Percentiles rank a stretch among this genome's conserved stretches.
Conservation (phyloP, 2,797 vertebrate genomes). For the Cyprinodon diabolis region DNA sequence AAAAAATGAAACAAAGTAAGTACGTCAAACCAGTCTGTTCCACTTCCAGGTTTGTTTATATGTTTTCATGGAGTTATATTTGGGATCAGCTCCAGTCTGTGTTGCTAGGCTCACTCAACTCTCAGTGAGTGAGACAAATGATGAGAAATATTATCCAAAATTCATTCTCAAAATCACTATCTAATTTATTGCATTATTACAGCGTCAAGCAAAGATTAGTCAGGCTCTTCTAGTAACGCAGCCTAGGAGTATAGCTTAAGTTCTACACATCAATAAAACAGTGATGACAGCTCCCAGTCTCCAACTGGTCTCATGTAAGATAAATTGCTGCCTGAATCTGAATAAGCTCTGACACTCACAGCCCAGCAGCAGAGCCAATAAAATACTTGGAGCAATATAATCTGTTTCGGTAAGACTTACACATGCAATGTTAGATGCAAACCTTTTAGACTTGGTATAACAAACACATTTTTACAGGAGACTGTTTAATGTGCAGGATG, state of each 20-base stretch:
- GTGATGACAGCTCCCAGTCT: conserved; percentile 59
- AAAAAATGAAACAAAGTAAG: conserved; percentile 71
- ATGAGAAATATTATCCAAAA: conserved; percentile 13
- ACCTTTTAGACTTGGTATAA: not conserved
- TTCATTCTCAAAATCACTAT: conserved; percentile 3
- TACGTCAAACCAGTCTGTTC: conserved; percentile 45
- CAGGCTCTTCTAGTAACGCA: conserved; percentile 6
- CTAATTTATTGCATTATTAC: conserved; percentile 16
- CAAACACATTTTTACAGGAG: not conserved
- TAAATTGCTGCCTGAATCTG: conserved; percentile 55
- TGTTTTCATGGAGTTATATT: conserved; percentile 50
- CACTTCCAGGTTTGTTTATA: conserved; percentile 69
- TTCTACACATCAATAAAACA: conserved; percentile 53
- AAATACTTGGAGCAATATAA: conserved; percentile 11
- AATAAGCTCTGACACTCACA: conserved; percentile 23
- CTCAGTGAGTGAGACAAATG: conserved; percentile 8
- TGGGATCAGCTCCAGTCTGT: conserved; percentile 24
- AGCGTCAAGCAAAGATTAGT: conserved; percentile 2
- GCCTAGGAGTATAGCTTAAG: conserved; percentile 13
- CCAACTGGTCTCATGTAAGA: conserved; percentile 49
- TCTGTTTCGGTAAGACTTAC: conserved; percentile 15
- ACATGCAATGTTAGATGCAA: not conserved
- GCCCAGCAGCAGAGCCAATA: conserved; percentile 22
- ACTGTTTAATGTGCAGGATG: not conserved
- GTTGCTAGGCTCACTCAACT: conserved; percentile 12